Evolutionary conservation across 2,113 vertebrate genomes (phyloP).

Genomic region (Dissostichus mawsoni): DNA sequence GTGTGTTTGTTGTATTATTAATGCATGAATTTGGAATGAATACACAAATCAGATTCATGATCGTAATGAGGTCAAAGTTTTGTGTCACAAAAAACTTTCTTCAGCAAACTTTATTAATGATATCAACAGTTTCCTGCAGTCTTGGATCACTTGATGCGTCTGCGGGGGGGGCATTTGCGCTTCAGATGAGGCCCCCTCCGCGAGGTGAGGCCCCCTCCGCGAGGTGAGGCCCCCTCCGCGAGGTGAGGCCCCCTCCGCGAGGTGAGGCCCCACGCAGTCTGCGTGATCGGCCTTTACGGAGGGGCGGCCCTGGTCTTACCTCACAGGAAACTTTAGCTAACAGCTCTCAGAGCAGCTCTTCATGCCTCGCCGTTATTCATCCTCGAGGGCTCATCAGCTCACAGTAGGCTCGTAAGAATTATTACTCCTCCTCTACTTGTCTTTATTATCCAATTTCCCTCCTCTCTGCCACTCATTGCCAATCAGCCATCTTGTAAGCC

Average conservation of each 20-base stretch:
- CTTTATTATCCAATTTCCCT: slow-evolving; percentile 76
- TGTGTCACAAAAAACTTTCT: slow-evolving; percentile 22
- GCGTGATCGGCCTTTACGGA: too few species aligned
- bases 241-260: too few species aligned
- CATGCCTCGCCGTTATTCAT: slow-evolving; percentile 62
- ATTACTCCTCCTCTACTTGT: slow-evolving; percentile 74
- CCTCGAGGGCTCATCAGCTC: slow-evolving; percentile 76
- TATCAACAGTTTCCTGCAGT: slow-evolving; percentile 3
- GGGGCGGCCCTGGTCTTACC: slow-evolving; percentile 4
- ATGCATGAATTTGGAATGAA: slow-evolving; percentile 68
- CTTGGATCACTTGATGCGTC: too few species aligned
- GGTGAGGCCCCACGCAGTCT: too few species aligned
- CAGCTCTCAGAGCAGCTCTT: slow-evolving; percentile 44
- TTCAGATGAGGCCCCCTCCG: too few species aligned
- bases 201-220: too few species aligned
- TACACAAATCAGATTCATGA: slow-evolving; percentile 5
- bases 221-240: too few species aligned
- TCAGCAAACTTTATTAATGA: slow-evolving; percentile 22
- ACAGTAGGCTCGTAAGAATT: slow-evolving; percentile 71
- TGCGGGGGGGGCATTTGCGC: too few species aligned
- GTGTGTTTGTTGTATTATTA: slow-evolving; percentile 79
- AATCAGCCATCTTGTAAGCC: slow-evolving; percentile 64
- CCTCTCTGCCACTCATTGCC: slow-evolving; percentile 59
- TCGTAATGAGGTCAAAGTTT: neutral
- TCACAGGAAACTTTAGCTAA: slow-evolving; percentile 61